Evolutionary conservation across 2,113 vertebrate species (phyloP).

Genomic region (Peucedramus taeniatus): DNA sequence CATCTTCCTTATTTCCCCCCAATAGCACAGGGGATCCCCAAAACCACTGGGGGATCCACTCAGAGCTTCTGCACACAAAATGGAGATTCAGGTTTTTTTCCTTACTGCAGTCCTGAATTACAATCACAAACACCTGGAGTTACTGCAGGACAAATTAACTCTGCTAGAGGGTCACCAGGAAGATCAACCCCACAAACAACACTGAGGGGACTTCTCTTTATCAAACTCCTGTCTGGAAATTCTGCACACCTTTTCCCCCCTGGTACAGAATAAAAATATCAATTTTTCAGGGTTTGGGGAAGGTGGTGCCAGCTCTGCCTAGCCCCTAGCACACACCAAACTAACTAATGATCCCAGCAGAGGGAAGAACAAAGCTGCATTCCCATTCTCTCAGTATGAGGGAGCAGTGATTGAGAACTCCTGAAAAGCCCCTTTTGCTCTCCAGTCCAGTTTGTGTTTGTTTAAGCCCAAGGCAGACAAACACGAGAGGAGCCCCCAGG

Average conservation of each 20-base stretch:
- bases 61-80: neutral
- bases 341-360: neutral
- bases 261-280: neutral
- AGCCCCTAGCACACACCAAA: neutral
- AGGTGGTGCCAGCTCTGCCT: neutral
- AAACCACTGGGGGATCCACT: neutral
- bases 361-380: neutral
- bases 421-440: neutral
- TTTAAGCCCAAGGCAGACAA: slow-evolving; percentile 15
- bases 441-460: neutral
- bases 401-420: neutral
- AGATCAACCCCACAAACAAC: neutral
- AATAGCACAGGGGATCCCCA: neutral
- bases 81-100: neutral
- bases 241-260: neutral
- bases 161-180: neutral
- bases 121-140: neutral
- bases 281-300: neutral
- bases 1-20: neutral
- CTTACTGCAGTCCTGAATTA: neutral
- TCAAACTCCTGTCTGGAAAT: neutral
- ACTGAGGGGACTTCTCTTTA: no score
- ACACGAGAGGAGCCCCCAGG: neutral
- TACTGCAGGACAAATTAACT: neutral
- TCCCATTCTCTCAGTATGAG: neutral